Evolutionary conservation across 2,113 vertebrate genomes (phyloP), one percentile per base, ranked within the genome.

Genomic region (Empidonax traillii): DNA sequence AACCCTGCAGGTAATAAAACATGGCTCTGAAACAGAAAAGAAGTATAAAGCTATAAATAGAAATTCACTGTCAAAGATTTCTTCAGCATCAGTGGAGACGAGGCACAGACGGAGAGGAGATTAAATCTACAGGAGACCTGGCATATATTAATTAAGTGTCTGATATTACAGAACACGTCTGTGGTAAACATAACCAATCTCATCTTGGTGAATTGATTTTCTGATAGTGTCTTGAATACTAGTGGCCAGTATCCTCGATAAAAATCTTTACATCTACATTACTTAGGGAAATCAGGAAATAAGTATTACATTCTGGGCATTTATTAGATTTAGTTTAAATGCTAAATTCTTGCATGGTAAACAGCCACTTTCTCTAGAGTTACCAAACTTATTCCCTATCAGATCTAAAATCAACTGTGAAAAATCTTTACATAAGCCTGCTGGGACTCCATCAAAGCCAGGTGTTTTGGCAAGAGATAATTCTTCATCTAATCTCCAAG

Each of bases 171-270:
- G 89, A 94, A 96, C 87, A 88, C 39, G 89, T 96, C 95, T 93
- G 84, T 85, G 78, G 83, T 96, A 95, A 93, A 97, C 94, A 77
- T 94, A 95, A 76, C 93, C 94, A 87, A 76, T 94, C 93, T 95
- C 53, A 12, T 97, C 89, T 93, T 71, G 68, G 82, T 58, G 94
- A 97, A 97, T 93, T 97, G 98, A 98, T 97, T 98, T 98, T 97
- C 89, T 87, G 96, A 96, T 97, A 92, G 75, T 78, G 56, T 94
- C 80, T 85, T 96, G 85, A 97, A 97, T 90, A 92, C 91, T 35
- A 72, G 78, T 90, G 51, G 65, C 95, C 93, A 67, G 73, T 67
- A 89, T 66, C 44, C 25, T 71, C 0, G 85, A 97, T 96, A 96
- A 92, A 92, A 97, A 97, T 95, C 95, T 97, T 96, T 94, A 96